phyloP scores from a whole-genome alignment of 1,140 invertebrate genomes.

The Brachionus rubens region DNA sequence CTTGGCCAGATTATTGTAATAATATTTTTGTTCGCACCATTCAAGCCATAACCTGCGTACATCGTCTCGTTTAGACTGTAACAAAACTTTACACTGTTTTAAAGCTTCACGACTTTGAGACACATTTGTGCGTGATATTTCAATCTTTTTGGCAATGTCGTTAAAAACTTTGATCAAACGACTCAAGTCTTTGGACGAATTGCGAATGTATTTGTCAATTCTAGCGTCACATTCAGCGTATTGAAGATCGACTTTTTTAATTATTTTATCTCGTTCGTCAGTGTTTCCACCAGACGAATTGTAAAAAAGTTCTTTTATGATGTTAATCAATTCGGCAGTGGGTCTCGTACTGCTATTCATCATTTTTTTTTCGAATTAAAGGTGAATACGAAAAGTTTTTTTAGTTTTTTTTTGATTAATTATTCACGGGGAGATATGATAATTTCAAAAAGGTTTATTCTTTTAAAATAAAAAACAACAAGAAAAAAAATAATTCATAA shows the following conservation, averaged over 20 bases:
- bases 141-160: slow-evolving; percentile 40
- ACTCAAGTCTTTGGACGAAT: slow-evolving; percentile 34
- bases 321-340: slow-evolving; percentile 33
- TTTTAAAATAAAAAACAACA: no score
- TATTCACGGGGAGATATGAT: no score
- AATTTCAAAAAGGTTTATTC: no score
- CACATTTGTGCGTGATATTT: slow-evolving; percentile 33
- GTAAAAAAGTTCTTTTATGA: slow-evolving; percentile 22
- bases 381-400: no score
- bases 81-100: slow-evolving; percentile 31
- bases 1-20: slow-evolving; percentile 13
- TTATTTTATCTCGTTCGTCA: slow-evolving; percentile 44
- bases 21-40: slow-evolving; percentile 44
- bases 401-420: no score
- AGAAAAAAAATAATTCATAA: no score
- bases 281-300: slow-evolving; percentile 13
- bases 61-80: slow-evolving; percentile 41
- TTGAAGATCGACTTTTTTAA: slow-evolving; percentile 31
- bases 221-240: slow-evolving; percentile 25
- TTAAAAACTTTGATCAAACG: slow-evolving; percentile 39
- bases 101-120: slow-evolving; percentile 9
- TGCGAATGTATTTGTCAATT: slow-evolving; percentile 40
- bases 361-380: not conserved
- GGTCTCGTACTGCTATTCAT: slow-evolving; percentile 1
- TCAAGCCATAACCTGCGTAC: slow-evolving; percentile 15